phyloP scores from a whole-genome alignment of 2,888 invertebrate species.

The Piscicola geometra region DNA sequence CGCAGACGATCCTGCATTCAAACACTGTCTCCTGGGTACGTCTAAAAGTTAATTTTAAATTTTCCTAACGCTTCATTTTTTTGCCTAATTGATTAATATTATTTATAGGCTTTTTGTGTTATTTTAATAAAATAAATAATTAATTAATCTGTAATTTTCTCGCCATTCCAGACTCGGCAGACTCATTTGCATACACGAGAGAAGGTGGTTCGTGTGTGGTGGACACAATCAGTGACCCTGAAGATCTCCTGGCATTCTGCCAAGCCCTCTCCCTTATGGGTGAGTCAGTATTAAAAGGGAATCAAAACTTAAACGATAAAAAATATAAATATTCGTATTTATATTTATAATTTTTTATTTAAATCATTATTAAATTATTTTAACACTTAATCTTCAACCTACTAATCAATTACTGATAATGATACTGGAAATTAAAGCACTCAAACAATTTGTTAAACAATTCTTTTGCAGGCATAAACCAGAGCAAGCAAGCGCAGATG shows the following conservation, averaged over 20 bases:
- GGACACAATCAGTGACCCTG: slow-evolving; percentile 77
- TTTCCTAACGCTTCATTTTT: too few relatives aligned
- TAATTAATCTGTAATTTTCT: too few relatives aligned
- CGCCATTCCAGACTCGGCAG: slow-evolving; percentile 65
- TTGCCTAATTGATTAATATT: too few relatives aligned
- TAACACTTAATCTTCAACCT: too few relatives aligned
- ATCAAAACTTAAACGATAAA: too few relatives aligned
- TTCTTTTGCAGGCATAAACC: slow-evolving; percentile 67
- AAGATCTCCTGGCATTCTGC: slow-evolving; percentile 74
- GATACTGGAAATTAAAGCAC: background rate
- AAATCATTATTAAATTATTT: too few relatives aligned
- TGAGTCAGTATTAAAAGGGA: slow-evolving; percentile 41
- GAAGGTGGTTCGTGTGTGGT: slow-evolving; percentile 75
- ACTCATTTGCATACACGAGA: slow-evolving; percentile 64
- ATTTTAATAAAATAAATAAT: too few relatives aligned
- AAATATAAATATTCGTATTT: too few relatives aligned
- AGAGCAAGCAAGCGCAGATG: slow-evolving; percentile 72
- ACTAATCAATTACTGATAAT: too few relatives aligned
- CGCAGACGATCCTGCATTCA: slow-evolving; percentile 62
- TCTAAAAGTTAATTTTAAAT: too few relatives aligned
- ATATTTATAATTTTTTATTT: too few relatives aligned
- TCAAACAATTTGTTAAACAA: background rate
- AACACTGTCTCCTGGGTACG: slow-evolving; percentile 70
- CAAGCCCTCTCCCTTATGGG: slow-evolving; percentile 68
- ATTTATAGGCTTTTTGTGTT: too few relatives aligned